Percentiles rank a stretch among this genome's conserved stretches.
phyloP scores from a whole-genome alignment of 2,113 vertebrate genomes.

The Recurvirostra avosetta region DNA sequence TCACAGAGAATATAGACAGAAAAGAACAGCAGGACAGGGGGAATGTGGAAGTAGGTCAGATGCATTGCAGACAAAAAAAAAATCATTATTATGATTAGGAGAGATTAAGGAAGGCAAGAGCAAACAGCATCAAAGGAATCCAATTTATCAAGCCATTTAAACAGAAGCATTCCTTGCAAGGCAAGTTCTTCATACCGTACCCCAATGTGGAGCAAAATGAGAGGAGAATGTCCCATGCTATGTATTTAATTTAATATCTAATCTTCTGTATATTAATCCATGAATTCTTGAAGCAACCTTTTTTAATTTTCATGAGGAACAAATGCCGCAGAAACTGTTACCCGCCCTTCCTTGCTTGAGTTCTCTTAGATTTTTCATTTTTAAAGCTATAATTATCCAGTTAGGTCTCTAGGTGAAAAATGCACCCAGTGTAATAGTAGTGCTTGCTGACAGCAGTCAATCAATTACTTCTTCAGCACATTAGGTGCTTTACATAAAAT shows the following conservation, averaged over 20 bases:
- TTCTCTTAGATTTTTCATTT: neutral
- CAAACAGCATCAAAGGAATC: constrained; percentile 39
- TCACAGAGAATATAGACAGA: neutral
- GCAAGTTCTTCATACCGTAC: neutral
- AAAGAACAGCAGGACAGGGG: neutral
- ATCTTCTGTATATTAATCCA: neutral
- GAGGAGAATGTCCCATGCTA: neutral
- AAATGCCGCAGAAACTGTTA: neutral
- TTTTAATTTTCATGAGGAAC: neutral
- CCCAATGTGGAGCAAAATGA: neutral
- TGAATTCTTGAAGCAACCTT: neutral
- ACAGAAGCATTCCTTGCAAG: neutral
- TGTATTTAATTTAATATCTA: neutral
- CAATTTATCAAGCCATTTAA: constrained; percentile 36
- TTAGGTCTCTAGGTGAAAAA: neutral
- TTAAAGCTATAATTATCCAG: neutral
- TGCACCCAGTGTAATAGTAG: neutral
- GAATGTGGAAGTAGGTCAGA: constrained; percentile 52
- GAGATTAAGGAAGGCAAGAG: constrained; percentile 42
- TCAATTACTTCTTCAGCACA: neutral
- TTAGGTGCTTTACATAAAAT: neutral
- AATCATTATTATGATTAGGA: constrained; percentile 39
- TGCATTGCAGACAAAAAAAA: constrained; percentile 1
- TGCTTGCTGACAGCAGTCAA: neutral
- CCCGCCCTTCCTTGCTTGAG: neutral